Evolutionary conservation across 2,888 invertebrate species (phyloP).

Genomic region (Euclidia mi): DNA sequence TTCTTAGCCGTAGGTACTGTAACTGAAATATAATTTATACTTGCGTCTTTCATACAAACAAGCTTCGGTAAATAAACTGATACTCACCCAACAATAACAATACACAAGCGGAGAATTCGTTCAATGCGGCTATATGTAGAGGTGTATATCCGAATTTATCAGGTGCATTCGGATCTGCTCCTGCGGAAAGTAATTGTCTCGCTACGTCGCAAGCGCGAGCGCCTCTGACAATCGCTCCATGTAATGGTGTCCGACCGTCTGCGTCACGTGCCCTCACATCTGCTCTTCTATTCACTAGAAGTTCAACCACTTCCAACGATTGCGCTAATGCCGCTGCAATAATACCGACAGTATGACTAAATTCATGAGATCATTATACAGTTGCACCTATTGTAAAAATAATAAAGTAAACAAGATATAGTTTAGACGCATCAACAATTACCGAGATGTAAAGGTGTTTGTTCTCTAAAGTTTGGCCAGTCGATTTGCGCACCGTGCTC

Average conservation of each 20-base stretch:
- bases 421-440: constrained; percentile 27
- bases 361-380: constrained; percentile 5
- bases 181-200: constrained; percentile 90
- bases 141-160: constrained; percentile 96
- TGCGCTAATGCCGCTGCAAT: constrained; percentile 93
- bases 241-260: constrained; percentile 94
- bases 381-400: neutral
- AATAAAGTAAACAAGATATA: no score
- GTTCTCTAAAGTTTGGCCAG: constrained; percentile 93
- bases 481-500: constrained; percentile 94
- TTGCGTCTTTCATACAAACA: constrained; percentile 13
- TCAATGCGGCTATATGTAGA: constrained; percentile 95
- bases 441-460: constrained; percentile 95
- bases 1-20: constrained; percentile 20
- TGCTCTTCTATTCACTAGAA: constrained; percentile 92
- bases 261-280: constrained; percentile 92
- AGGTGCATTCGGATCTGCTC: constrained; percentile 93
- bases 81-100: constrained; percentile 91
- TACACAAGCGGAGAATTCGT: constrained; percentile 94
- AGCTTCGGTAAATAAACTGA: constrained; percentile 10
- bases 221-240: constrained; percentile 95
- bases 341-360: constrained; percentile 16
- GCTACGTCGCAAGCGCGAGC: constrained; percentile 93
- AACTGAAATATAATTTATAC: constrained; percentile 12
- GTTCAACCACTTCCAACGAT: constrained; percentile 93